Conservation (phyloP, 2,888 invertebrate species). For the Thymelicus lineola region DNA sequence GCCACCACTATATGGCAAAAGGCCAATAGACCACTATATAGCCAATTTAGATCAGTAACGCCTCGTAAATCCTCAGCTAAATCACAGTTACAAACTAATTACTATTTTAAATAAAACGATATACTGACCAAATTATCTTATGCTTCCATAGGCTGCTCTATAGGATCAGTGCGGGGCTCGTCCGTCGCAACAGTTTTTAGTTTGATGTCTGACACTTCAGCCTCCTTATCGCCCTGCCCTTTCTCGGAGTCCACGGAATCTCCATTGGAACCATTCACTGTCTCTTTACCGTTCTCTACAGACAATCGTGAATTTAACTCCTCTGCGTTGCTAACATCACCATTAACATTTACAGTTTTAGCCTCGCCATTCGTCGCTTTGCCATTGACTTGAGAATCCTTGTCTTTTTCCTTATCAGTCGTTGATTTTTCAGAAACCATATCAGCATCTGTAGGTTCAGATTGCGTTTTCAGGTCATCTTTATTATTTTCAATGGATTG, state of each 20-base stretch:
- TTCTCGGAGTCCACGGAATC: conserved; percentile 53
- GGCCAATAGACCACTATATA: no score
- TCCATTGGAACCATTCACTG: conserved; percentile 50
- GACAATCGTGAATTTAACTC: conserved; percentile 68
- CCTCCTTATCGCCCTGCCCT: conserved; percentile 72
- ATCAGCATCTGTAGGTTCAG: conserved; percentile 44
- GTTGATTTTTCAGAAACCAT: conserved; percentile 44
- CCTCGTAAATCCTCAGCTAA: no score
- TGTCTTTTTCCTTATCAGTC: conserved; percentile 46
- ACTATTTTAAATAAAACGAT: not conserved
- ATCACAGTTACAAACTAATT: no score
- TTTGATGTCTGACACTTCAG: conserved; percentile 78
- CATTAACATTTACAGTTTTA: conserved; percentile 60
- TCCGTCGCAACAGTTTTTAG: conserved; percentile 83
- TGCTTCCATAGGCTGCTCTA: conserved; percentile 82
- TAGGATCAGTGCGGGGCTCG: conserved; percentile 70
- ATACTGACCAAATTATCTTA: conserved; percentile 72
- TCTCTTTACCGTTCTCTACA: conserved; percentile 67
- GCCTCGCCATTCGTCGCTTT: conserved; percentile 66
- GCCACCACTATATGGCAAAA: no score
- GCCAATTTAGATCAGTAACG: no score
- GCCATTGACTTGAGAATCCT: conserved; percentile 69
- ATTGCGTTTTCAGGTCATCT: conserved; percentile 36
- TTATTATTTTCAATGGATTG: conserved; percentile 19
- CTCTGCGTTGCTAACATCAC: conserved; percentile 63